Evolutionary conservation across 2,888 invertebrate species (phyloP), one percentile per base, ranked within the genome.

Genomic region (Drosophila antonietae): DNA sequence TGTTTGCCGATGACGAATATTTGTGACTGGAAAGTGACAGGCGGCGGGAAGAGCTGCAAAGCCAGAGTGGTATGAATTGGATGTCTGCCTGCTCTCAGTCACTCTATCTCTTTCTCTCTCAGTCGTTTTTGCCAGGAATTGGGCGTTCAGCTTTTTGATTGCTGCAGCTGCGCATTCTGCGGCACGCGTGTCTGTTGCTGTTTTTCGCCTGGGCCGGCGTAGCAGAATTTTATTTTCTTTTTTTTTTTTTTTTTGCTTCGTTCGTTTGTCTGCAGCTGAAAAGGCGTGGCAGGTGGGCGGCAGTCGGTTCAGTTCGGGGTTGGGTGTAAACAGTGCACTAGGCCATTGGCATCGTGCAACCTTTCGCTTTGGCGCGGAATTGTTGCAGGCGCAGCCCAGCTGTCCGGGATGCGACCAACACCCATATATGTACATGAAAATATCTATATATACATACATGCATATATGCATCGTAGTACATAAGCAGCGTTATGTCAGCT

Each of bases 301-400:
- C 23, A 9, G 9, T 2, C 3, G 43, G 7, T 9, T 20, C 28
- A 15, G 37, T 9, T 33, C 28, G 5, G 28, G 39, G 41, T 9
- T 18, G 39, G 31, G 60, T 35, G 67, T 46, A 68, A 68, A 58
- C 81, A 87, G 89, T 87, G 88, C 88, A 84, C 89, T 84, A 89
- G 84, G 84, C 84, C 84, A 84, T 84, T 84, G 89, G 84, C 84
- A 84, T 89, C 82, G 75, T 53, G 63, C 88, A 82, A 82, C 85
- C 88, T 81, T 81, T 80, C 35, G 83, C 60, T 64, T 64, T 64
- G 63, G 63, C 68, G 79, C 80, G 72, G 68, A 68, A 82, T 53
- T 39, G 39, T 76, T 84, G 82, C 84, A 84, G 82, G 72, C 44
- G 37, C 37, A 53, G 53, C 53, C 37, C 39, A 72, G 78, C 80